Base-by-base conservation (phyloP, 2,113 vertebrate genomes). In the Xiphias gladius region DNA sequence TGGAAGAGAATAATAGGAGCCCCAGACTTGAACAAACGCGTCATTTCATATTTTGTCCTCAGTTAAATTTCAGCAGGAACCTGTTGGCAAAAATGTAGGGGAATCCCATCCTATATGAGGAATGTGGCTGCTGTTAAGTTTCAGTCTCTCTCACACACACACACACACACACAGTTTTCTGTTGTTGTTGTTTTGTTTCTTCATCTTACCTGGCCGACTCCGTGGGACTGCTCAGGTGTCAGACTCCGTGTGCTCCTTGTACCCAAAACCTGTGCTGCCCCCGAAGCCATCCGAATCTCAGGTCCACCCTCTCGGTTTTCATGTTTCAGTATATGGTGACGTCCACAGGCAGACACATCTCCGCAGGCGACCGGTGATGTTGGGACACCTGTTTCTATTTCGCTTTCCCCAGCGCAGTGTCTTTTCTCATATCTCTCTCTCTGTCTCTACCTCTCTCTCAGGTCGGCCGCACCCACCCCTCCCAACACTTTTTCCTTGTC, bases 321-420 rank as follows among this genome's bases (percentile, higher is more conserved):
- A 89, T 84, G 37, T 75, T 83, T 48, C 39, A 3, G 24, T 7
- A 4, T 20, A 9, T 4, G 22, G 39, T n/a, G 9, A n/a, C 9
- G 28, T 57, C 57, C 67, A 70, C 19, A 9, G 3, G 54, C 19
- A 20, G 41, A 71, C 54, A 11, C 70, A 58, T 69, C 63, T 16
- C 30, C 3, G 26, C 0, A 39, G 5, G 9, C 13, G 0, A 0
- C 30, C 2, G 12, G 5, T 43, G 71, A 54, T 28, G 39, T 17
- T 14, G 1, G 11, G 66, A 5, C 61, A 77, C 84, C 80, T 86
- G 85, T 67, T 80, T 74, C 73, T 81, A 50, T 0, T 78, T 61
- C 14, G 5, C 32, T 70, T 43, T 71, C 58, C 41, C 12, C 20
- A 28, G 28, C 43, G 0, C 9, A 0, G n/a, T 43, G 59, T 43